Evolutionary conservation across 2,888 invertebrate genomes (phyloP), one percentile per base, ranked within the genome.

Genomic region (Synergus itoensis): DNA sequence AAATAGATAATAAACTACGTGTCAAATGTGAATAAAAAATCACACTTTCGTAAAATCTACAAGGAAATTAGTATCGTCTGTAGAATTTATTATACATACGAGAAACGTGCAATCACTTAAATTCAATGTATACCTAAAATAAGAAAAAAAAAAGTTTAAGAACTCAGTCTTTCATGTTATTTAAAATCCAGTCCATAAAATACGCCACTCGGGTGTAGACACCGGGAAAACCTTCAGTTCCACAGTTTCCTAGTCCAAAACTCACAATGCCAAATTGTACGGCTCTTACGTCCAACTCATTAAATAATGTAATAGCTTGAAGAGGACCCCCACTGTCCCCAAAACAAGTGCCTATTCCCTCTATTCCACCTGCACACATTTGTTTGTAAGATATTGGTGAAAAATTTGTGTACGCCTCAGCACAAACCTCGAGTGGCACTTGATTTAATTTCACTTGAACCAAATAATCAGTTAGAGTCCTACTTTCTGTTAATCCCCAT

Each of bases 311-410:
- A 0, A 90, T 85, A 1, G 90, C 89, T 90, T 95, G 94, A 5
- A 96, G 92, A 0, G 96, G 96, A 0, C 96, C 96, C 0, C 96
- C 96, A 16, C 95, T 95, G 86, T 96, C 96, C 0, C 96, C 95
- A 0, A 92, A 91, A 85, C 96, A 96, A 0, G 95, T 94, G 87
- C 95, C 95, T 81, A 93, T 93, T 14, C 93, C 93, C 18, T 89
- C 90, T 4, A 91, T 89, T 1, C 95, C 95, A 4, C 95, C 95
- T 3, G 95, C 94, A 88, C 95, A 95, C 78, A 95, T 88, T 87
- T 94, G 94, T n/a, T 91, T 92, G 65, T 92, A 88, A 86, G 91
- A 90, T 60, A 95, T 91, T 18, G 86, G 82, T 9, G 86, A 86
- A 7, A 81, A 88, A 5, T 80, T 87, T 28, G 81, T 88, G 84